Percentiles rank a stretch among this genome's conserved stretches.
phyloP scores from a whole-genome alignment of 23 tunicate genomes.

The Botrylloides violaceus region DNA sequence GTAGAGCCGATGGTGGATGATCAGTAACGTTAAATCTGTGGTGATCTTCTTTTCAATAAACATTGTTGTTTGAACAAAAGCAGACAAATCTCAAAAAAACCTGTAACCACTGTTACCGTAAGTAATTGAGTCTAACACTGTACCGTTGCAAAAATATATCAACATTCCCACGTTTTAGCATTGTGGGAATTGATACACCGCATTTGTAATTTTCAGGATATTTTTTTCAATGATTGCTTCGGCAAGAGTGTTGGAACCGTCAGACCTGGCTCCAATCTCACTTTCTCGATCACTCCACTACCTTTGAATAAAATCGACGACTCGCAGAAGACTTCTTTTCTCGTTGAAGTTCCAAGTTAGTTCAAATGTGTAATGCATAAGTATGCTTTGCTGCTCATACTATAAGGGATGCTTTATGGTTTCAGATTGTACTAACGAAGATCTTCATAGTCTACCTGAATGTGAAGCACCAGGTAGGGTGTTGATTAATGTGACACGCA shows the following conservation, averaged over 20 bases:
- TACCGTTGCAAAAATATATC: too few species aligned
- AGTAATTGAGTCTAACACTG: too few species aligned
- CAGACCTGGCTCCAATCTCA: neutral
- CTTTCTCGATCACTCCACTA: neutral
- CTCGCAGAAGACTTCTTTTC: neutral
- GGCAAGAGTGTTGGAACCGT: neutral
- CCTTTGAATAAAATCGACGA: neutral
- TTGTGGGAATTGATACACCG: too few species aligned
- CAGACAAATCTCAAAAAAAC: too few species aligned
- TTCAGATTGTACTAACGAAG: neutral
- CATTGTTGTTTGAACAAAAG: too few species aligned
- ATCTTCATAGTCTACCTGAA: neutral
- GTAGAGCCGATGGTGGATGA: too few species aligned
- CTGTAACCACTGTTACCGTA: too few species aligned
- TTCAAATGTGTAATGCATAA: neutral
- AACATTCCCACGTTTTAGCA: too few species aligned
- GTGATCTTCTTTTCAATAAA: too few species aligned
- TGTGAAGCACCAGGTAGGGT: neutral
- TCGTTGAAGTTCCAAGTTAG: neutral
- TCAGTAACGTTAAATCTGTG: too few species aligned
- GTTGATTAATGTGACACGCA: too few species aligned
- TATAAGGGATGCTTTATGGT: neutral
- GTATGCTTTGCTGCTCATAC: too few species aligned
- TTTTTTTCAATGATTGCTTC: neutral
- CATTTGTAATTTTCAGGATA: neutral